Conservation (phyloP, 2,113 vertebrate species). For the Emydura subglobosa region DNA sequence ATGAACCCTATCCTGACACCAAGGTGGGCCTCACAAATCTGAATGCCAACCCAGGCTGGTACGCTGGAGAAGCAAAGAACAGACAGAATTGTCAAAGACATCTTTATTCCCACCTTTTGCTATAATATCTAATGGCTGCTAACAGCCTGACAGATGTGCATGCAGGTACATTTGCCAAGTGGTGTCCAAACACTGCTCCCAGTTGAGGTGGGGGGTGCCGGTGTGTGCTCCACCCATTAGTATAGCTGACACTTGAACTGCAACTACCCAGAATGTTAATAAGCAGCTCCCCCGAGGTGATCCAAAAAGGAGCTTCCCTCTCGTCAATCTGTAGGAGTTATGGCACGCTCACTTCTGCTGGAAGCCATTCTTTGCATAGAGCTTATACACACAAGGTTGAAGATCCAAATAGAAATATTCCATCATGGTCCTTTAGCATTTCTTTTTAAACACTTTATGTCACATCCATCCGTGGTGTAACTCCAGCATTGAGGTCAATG, state of each 20-base stretch:
- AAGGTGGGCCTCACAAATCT: neutral
- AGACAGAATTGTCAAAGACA: neutral
- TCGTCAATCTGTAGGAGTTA: neutral
- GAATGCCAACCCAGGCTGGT: neutral
- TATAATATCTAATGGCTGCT: neutral
- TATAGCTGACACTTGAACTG: neutral
- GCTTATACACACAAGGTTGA: neutral
- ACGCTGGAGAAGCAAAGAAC: fast-evolving
- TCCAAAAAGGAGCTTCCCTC: neutral
- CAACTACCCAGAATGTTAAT: neutral
- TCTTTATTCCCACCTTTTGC: neutral
- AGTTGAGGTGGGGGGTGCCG: neutral
- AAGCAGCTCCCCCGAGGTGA: neutral
- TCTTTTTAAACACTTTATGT: neutral
- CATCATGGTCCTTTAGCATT: neutral
- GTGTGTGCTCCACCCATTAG: neutral
- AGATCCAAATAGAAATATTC: neutral
- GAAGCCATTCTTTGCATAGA: neutral
- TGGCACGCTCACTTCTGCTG: neutral
- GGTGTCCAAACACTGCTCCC: neutral
- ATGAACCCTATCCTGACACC: neutral
- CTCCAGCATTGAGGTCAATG: neutral
- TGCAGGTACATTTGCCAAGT: neutral
- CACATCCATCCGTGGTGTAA: neutral
- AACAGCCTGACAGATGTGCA: neutral